phyloP scores from a whole-genome alignment of 1,140 invertebrate species.

The Argopecten irradians region DNA sequence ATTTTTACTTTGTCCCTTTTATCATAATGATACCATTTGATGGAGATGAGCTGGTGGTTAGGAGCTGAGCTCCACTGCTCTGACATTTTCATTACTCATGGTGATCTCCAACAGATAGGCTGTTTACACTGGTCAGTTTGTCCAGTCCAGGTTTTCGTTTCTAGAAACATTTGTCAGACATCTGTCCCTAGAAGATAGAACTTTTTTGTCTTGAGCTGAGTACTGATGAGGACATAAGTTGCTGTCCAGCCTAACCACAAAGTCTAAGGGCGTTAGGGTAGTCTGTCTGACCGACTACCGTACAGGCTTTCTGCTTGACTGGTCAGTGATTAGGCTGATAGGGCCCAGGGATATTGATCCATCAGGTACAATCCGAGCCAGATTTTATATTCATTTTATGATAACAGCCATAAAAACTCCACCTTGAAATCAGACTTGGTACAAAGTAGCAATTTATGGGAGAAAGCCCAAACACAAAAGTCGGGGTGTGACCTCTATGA shows the following conservation, averaged over 20 bases:
- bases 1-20: too few species aligned
- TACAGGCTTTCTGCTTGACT: neutral
- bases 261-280: neutral
- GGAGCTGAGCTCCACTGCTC: neutral
- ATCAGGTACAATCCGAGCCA: neutral
- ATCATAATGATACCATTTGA: neutral
- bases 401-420: neutral
- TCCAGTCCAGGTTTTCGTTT: neutral
- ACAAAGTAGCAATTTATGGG: slow-evolving; percentile 10
- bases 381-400: slow-evolving; percentile 19
- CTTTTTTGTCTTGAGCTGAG: too few species aligned
- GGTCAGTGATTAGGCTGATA: slow-evolving; percentile 14
- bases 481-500: neutral
- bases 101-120: neutral
- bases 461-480: neutral
- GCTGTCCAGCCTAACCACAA: neutral
- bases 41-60: neutral
- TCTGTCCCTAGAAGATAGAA: neutral
- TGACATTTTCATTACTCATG: neutral
- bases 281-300: neutral
- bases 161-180: neutral
- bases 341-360: neutral
- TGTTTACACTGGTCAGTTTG: neutral
- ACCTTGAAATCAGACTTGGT: slow-evolving; percentile 7
- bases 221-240: neutral